Evolutionary conservation across 2,113 vertebrate species (phyloP).

Genomic region (Atractosteus spatula): DNA sequence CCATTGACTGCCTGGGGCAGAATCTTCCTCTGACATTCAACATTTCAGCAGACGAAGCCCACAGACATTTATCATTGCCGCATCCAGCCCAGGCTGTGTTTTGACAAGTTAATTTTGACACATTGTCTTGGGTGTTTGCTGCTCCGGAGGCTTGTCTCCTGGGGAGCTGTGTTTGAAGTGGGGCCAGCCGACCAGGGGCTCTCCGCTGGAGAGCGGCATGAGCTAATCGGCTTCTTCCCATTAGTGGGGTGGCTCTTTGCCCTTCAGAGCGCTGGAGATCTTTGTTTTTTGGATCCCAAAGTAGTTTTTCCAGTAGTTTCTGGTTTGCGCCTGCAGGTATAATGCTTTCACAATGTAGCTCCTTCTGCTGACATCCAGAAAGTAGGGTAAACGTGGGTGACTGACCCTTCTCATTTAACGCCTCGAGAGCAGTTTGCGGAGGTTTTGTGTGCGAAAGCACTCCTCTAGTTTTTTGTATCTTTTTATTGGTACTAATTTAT

Average conservation of each 20-base stretch:
- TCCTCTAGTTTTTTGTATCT: no score
- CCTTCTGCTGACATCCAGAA: background rate
- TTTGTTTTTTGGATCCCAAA: background rate
- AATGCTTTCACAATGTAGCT: background rate
- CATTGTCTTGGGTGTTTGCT: background rate
- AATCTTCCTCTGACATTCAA: background rate
- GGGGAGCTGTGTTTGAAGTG: background rate
- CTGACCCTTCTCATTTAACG: background rate
- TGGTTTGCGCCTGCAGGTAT: background rate
- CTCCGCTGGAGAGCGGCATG: background rate
- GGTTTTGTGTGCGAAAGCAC: background rate
- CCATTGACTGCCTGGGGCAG: background rate
- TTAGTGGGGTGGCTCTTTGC: background rate
- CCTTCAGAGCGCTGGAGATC: background rate
- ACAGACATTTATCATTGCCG: background rate
- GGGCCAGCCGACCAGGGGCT: background rate
- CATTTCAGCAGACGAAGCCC: background rate
- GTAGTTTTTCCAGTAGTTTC: background rate
- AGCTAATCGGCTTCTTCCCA: no score
- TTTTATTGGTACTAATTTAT: no score
- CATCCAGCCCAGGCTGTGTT: background rate
- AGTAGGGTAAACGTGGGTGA: background rate
- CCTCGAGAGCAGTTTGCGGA: background rate
- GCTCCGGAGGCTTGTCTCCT: background rate
- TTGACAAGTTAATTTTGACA: background rate